These are phyloP conservation scores for Malthinus seriepunctatus DNA, from an alignment of 2,888 invertebrate species.

Conservation along the genomic window DNA sequence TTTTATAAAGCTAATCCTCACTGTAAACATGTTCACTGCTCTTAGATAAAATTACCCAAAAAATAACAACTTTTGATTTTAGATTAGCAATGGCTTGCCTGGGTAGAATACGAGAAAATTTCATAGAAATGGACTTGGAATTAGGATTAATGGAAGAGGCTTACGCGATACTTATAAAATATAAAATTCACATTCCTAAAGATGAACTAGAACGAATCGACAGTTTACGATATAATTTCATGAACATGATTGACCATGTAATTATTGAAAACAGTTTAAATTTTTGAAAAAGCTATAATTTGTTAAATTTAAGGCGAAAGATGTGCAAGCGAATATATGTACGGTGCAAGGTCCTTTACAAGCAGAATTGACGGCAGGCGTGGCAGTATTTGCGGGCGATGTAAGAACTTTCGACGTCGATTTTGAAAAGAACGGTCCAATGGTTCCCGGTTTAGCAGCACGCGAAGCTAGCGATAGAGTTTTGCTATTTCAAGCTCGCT, in stretches of 20 bases:
- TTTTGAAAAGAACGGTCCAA: constrained; percentile 79
- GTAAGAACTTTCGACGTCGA: constrained; percentile 72
- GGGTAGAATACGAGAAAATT: constrained; percentile 73
- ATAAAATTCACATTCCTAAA: constrained; percentile 68
- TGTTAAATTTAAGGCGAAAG: background rate
- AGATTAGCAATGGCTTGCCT: constrained; percentile 81
- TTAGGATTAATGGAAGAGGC: constrained; percentile 78
- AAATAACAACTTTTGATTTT: background rate
- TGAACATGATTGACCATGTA: constrained; percentile 74
- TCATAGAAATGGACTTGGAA: constrained; percentile 79
- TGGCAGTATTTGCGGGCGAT: constrained; percentile 66
- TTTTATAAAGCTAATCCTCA: too few relatives aligned
- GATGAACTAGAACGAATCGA: constrained; percentile 82
- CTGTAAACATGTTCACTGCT: too few relatives aligned
- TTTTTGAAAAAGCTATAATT: background rate
- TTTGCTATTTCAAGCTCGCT: constrained; percentile 75
- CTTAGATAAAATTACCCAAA: background rate
- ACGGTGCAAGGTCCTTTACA: constrained; percentile 77
- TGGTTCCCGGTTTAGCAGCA: constrained; percentile 81
- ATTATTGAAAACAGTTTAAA: constrained; percentile 38
- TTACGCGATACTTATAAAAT: constrained; percentile 71
- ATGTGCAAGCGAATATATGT: constrained; percentile 60
- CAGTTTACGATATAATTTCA: constrained; percentile 75
- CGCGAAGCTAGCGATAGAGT: constrained; percentile 85
- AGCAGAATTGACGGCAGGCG: constrained; percentile 72